Base-by-base conservation (phyloP, 2,797 vertebrate genomes). In the Discoglossus pictus region DNA sequence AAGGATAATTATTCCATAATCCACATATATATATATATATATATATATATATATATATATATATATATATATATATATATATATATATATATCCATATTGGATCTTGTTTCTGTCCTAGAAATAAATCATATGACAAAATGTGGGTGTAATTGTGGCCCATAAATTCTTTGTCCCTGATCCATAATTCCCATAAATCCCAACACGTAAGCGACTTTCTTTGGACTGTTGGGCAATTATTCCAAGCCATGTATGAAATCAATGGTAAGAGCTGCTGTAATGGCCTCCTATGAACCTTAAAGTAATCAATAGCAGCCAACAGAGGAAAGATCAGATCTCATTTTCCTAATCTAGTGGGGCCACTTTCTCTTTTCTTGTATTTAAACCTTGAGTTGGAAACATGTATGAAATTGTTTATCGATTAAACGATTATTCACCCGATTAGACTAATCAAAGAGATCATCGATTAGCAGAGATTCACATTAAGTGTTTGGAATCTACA, bases 391-490 rank as follows among this genome's bases (percentile, higher is more conserved):
- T 43, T 50, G 31, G 43, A 55, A 65, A 63, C 60, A 70, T 63
- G 52, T 12, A 84, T 76, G 70, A 84, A 84, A 83, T 74, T 83
- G 85, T 78, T 75, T 86, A 89, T 90, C 83, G 87, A 90, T 87
- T 83, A 83, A 85, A 82, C 27, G 79, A 87, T 89, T 86, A 85
- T 85, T 83, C 86, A 81, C 83, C 76, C 79, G 73, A 86, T 87
- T 89, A 85, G 85, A 83, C 86, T 84, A 88, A 88, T 88, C 82
- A 87, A 82, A 82, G 80, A 74, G 50, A 72, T 27, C 75, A 87
- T 88, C 84, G 84, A 88, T 80, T 72, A 68, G 73, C 59, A 24
- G 66, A 75, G 79, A 80, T 56, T 79, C 70, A 73, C 78, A 75
- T 75, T 77, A 75, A 42, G 18, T 21, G 2, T 23, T 42, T 5